These are phyloP conservation scores for Pica pica DNA, from an alignment of 2,113 vertebrate genomes.

Conservation along the genomic window DNA sequence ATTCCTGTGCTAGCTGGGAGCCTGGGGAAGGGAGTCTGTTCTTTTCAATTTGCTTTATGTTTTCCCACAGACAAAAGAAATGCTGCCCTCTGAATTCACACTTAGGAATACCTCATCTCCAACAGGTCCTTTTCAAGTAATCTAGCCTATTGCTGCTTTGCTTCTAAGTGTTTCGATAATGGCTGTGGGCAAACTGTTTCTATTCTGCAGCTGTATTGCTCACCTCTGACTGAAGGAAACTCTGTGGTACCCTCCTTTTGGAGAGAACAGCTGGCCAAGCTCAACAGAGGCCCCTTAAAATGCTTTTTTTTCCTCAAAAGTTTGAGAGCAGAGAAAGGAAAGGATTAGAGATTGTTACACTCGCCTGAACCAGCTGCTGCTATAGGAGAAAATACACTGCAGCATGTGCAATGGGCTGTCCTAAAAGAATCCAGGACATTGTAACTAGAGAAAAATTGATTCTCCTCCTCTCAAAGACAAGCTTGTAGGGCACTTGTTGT, in stretches of 20 bases:
- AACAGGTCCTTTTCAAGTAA: background rate
- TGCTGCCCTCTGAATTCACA: background rate
- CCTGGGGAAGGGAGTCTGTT: background rate
- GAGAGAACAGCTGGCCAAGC: background rate
- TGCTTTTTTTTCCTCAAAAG: background rate
- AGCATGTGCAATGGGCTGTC: background rate
- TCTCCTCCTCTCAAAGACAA: background rate
- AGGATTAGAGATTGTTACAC: background rate
- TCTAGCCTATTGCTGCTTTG: background rate
- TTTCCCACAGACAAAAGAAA: background rate
- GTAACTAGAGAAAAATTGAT: background rate
- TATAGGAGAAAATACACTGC: background rate
- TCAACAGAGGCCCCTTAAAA: background rate
- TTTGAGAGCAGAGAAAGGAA: background rate
- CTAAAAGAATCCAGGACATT: conserved; percentile 23
- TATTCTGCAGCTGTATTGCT: background rate
- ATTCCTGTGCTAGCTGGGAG: background rate
- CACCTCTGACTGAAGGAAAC: background rate
- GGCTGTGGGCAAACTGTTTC: background rate
- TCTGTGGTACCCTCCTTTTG: background rate
- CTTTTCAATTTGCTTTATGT: background rate
- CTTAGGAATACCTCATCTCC: background rate
- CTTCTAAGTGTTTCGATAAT: background rate
- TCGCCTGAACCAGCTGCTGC: background rate
- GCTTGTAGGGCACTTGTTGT: background rate